phyloP scores from a whole-genome alignment of 2,797 vertebrate genomes.

The Sebastes minor region DNA sequence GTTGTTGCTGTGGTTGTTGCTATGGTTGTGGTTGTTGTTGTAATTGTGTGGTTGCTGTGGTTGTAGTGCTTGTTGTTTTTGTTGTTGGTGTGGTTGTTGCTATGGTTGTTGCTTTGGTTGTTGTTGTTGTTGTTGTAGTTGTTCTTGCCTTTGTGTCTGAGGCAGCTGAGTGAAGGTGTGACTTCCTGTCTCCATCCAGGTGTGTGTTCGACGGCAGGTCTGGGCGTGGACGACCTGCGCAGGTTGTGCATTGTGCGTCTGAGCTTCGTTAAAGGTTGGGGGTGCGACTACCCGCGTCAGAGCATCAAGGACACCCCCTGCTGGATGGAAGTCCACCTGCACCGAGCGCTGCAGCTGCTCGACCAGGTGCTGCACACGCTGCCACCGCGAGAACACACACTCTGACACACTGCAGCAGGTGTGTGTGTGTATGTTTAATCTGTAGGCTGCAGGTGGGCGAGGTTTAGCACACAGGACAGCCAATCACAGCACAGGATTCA shows the following conservation, averaged over 20 bases:
- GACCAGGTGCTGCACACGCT: slow-evolving; percentile 86
- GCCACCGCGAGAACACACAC: slow-evolving; percentile 59
- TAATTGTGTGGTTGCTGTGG: too few relatives aligned
- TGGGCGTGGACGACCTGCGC: slow-evolving; percentile 84
- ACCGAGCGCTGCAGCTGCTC: slow-evolving; percentile 84
- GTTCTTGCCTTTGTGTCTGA: not conserved
- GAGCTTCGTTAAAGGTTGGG: slow-evolving; percentile 89
- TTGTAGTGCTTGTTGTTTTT: too few relatives aligned
- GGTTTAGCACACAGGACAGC: not conserved
- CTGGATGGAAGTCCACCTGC: slow-evolving; percentile 87
- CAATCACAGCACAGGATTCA: not conserved
- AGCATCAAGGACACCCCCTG: slow-evolving; percentile 88
- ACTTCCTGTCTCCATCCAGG: slow-evolving; percentile 54
- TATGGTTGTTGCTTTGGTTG: too few relatives aligned
- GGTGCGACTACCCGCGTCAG: slow-evolving; percentile 83
- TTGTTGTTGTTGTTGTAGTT: not conserved
- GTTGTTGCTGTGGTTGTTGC: too few relatives aligned
- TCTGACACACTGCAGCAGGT: slow-evolving; percentile 16
- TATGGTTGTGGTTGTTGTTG: too few relatives aligned
- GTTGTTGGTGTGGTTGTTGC: too few relatives aligned
- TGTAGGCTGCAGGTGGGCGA: not conserved
- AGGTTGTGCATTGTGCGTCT: slow-evolving; percentile 83
- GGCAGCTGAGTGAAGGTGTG: not conserved
- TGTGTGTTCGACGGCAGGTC: slow-evolving; percentile 75
- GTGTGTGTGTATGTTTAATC: not conserved